phyloP scores from a whole-genome alignment of 1,140 invertebrate species.

The Drosophila pectinifera region DNA sequence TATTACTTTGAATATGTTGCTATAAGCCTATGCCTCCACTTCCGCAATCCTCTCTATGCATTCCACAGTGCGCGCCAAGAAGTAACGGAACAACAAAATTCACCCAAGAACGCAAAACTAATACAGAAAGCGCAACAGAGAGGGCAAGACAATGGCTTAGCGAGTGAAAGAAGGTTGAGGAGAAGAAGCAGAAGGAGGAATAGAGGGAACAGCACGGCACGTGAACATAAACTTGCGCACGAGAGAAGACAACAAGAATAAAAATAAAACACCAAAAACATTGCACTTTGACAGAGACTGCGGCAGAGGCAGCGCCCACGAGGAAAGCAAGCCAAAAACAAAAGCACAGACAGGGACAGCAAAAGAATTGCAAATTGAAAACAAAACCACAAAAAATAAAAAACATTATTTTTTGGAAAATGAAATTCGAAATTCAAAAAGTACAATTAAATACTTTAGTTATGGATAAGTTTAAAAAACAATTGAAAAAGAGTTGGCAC shows the following conservation, averaged over 20 bases:
- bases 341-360: conserved; percentile 37
- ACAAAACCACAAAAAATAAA: neutral
- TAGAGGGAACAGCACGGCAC: conserved; percentile 13
- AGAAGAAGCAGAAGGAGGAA: conserved; percentile 4
- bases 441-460: neutral
- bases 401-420: neutral
- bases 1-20: neutral
- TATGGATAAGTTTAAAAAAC: neutral
- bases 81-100: conserved; percentile 32
- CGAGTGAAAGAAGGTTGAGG: neutral
- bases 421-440: too few species aligned
- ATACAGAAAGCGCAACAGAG: conserved; percentile 35
- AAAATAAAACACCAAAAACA: conserved; percentile 60
- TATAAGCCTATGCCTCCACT: neutral
- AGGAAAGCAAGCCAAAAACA: conserved; percentile 30
- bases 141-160: conserved; percentile 29
- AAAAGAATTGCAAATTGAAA: conserved; percentile 55
- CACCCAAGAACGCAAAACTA: conserved; percentile 44
- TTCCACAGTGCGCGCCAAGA: conserved; percentile 42
- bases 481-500: too few species aligned
- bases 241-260: conserved; percentile 56
- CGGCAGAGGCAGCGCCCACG: conserved; percentile 8
- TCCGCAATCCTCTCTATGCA: neutral
- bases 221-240: conserved; percentile 65
- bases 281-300: conserved; percentile 60